Conservation (phyloP, 2,888 invertebrate genomes). For the Drosophila paracracens region DNA sequence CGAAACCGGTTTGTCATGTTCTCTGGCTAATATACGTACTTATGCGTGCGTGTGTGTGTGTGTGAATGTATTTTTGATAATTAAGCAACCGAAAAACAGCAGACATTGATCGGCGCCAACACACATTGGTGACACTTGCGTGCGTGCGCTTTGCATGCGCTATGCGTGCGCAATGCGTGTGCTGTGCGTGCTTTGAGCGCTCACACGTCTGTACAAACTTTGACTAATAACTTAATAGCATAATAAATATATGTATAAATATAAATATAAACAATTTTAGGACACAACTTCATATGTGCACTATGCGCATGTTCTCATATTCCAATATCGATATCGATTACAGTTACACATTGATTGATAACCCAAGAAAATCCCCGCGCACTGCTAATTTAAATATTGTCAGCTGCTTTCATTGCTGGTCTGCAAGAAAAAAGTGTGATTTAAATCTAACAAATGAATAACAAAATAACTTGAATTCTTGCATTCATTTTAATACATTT, state of each 20-base stretch:
- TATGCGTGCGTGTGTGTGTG: not conserved
- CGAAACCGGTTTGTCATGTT: slow-evolving; percentile 75
- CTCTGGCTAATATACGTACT: slow-evolving; percentile 42
- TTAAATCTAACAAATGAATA: not conserved
- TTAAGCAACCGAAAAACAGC: slow-evolving; percentile 56
- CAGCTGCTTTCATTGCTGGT: not conserved
- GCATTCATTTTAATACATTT: slow-evolving; percentile 69
- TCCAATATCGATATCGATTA: slow-evolving; percentile 15
- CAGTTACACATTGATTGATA: slow-evolving; percentile 6
- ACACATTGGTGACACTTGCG: slow-evolving; percentile 8
- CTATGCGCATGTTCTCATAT: not conserved
- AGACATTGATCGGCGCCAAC: slow-evolving; percentile 27
- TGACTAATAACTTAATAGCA: not conserved
- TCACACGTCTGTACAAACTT: not conserved
- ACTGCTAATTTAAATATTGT: not conserved
- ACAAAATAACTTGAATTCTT: slow-evolving; percentile 45
- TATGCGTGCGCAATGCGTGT: not conserved
- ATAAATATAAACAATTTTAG: not conserved
- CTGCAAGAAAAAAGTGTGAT: not conserved
- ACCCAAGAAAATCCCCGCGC: not conserved
- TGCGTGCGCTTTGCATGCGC: not conserved
- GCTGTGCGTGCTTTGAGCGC: slow-evolving; percentile 3
- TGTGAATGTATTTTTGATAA: slow-evolving; percentile 42
- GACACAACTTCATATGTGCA: not conserved
- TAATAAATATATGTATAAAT: not conserved